Conservation (phyloP, 2,113 vertebrate genomes). For the Chauna torquata region DNA sequence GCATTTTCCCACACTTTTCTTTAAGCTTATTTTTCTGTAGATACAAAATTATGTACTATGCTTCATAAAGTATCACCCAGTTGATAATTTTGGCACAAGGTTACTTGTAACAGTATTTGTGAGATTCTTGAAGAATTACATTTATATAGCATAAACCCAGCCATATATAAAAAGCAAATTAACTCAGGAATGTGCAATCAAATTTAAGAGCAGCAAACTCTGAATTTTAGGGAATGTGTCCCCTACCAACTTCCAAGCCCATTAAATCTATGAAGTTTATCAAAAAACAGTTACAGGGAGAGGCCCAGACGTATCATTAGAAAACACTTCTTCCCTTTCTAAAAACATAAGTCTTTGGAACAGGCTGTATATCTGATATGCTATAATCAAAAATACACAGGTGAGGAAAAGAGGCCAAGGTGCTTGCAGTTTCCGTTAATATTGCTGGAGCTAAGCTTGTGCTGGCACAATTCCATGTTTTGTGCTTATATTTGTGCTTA, state of each 20-base stretch:
- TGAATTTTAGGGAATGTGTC: not conserved
- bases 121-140: not conserved
- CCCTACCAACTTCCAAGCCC: not conserved
- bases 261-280: not conserved
- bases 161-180: not conserved
- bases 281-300: not conserved
- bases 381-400: not conserved
- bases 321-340: not conserved
- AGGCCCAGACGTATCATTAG: not conserved
- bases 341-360: not conserved
- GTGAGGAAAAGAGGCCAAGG: not conserved
- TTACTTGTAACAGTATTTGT: conserved; percentile 29
- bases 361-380: not conserved
- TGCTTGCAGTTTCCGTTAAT: not conserved
- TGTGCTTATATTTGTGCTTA: not conserved
- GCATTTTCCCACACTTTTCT: conserved; percentile 17
- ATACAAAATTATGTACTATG: conserved; percentile 2
- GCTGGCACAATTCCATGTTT: not conserved
- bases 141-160: not conserved
- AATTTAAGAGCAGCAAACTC: not conserved
- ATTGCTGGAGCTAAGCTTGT: not conserved
- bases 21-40: conserved; percentile 19
- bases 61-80: conserved; percentile 47
- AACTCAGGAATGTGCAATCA: not conserved
- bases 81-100: conserved; percentile 56